Percentiles rank a stretch among this genome's conserved stretches.
Evolutionary conservation across 1,140 invertebrate species (phyloP).

Genomic region (Diploscapter pachys): DNA sequence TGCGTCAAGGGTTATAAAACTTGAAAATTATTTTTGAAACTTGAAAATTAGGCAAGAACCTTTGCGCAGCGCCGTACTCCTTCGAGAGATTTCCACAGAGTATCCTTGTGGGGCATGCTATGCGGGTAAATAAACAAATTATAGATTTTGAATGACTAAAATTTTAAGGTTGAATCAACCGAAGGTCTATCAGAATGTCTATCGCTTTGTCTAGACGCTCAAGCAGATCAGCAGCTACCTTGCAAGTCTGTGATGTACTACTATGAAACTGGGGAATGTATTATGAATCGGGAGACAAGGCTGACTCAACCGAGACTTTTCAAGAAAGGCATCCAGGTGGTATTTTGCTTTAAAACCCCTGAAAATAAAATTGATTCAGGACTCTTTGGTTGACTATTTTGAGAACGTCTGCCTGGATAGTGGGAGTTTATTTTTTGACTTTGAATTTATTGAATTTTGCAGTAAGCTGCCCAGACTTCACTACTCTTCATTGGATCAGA

Average conservation of each 20-base stretch:
- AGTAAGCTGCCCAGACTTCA: neutral
- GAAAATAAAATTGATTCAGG: conserved; percentile 18
- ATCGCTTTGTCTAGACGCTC: conserved; percentile 47
- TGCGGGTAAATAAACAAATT: conserved; percentile 37
- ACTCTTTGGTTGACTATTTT: conserved; percentile 54
- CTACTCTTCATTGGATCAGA: conserved; percentile 49
- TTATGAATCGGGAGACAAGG: conserved; percentile 50
- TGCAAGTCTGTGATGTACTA: conserved; percentile 55
- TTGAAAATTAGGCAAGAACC: conserved; percentile 39
- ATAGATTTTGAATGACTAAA: too few species aligned
- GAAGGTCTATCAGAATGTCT: conserved; percentile 50
- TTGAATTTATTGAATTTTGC: conserved; percentile 45
- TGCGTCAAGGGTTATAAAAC: conserved; percentile 44
- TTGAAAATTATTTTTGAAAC: neutral
- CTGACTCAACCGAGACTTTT: conserved; percentile 21
- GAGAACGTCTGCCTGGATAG: conserved; percentile 56
- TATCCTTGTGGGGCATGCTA: conserved; percentile 49
- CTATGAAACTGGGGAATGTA: conserved; percentile 54
- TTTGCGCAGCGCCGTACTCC: conserved; percentile 50
- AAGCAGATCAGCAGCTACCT: conserved; percentile 39
- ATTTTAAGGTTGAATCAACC: conserved; percentile 13
- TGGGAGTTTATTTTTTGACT: conserved; percentile 13
- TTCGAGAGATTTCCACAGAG: conserved; percentile 54
- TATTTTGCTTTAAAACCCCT: neutral
- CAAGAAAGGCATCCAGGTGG: conserved; percentile 25